Base-by-base conservation (phyloP, 1,140 invertebrate genomes). In the Vanessa tameamea region DNA sequence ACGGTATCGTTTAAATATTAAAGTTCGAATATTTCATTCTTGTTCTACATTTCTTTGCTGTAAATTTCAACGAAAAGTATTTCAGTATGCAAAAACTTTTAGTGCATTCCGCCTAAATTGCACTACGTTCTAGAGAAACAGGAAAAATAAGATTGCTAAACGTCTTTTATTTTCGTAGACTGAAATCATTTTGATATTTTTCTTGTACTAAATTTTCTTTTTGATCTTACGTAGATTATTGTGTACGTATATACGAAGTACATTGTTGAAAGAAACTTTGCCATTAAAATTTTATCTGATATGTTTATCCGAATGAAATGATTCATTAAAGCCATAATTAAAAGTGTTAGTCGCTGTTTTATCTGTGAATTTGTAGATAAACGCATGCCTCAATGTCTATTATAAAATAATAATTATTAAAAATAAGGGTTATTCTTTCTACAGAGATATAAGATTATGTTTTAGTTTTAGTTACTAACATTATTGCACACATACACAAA, bases 31-130 rank as follows among this genome's bases (percentile, higher is more conserved):
- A 71, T 53, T 72, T 47, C 14, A 63, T 37, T 63, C 37, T 66
- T 67, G 71, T 66, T 43, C 64, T 66, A 72, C 23, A 66, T 72
- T 72, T 26, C 71, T 57, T 57, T 50, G 50, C 63, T 47, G 53
- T 64, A 23, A 66, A 72, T 72, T 66, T 67, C 64, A 59, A 48
- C 26, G 31, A 57, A 59, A 66, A 72, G 51, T 66, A 65, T 15
- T 55, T 72, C 47, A 50, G 53, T 66, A 67, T 67, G 64, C 53
- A 67, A 65, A 66, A 72, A 66, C 53, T 57, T 66, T 64, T 59
- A 59, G 71, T 48, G 53, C 53, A 66, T 47, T 72, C 66, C 57
- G 64, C 37, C 70, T 57, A 57, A 63, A 69, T 47, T 57, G 68
- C 47, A 47, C 31, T 69, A 23, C 47, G 68, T 47, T 57, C 55